Evolutionary conservation across 1,140 invertebrate species (phyloP).

Genomic region (Holcopasites calliopsidis): DNA sequence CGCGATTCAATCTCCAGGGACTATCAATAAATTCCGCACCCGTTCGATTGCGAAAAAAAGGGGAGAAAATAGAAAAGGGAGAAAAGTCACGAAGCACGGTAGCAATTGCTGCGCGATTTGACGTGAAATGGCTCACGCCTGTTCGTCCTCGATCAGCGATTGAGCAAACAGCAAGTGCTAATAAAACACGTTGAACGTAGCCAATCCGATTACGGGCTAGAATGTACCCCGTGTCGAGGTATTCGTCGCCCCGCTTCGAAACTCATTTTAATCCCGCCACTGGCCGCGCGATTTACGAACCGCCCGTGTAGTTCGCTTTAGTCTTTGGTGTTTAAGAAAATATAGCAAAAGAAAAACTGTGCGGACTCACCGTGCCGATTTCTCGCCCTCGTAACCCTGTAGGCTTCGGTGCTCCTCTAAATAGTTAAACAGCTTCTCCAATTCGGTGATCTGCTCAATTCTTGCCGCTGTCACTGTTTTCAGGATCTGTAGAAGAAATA

Average conservation of each 20-base stretch:
- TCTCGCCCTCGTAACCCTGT: slow-evolving; percentile 76
- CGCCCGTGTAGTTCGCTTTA: slow-evolving; percentile 15
- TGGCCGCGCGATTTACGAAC: slow-evolving; percentile 28
- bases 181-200: slow-evolving; percentile 25
- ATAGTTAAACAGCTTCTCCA: slow-evolving; percentile 83
- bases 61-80: not conserved
- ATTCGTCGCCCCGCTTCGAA: slow-evolving; percentile 13
- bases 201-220: slow-evolving; percentile 31
- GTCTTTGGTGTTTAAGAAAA: slow-evolving; percentile 15
- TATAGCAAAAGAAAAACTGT: slow-evolving; percentile 33
- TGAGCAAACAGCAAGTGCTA: slow-evolving; percentile 17
- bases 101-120: not conserved
- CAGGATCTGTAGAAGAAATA: slow-evolving; percentile 63
- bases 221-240: slow-evolving; percentile 7
- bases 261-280: slow-evolving; percentile 37
- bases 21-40: not conserved
- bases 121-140: slow-evolving; percentile 11
- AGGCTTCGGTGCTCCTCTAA: slow-evolving; percentile 82
- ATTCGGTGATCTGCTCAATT: slow-evolving; percentile 82
- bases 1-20: not conserved
- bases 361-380: slow-evolving; percentile 74
- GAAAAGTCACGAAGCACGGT: not conserved
- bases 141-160: slow-evolving; percentile 8
- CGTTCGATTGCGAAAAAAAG: not conserved
- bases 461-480: slow-evolving; percentile 77